Base-by-base conservation (phyloP, 1,140 invertebrate species). In the Conopomorpha cramerella region DNA sequence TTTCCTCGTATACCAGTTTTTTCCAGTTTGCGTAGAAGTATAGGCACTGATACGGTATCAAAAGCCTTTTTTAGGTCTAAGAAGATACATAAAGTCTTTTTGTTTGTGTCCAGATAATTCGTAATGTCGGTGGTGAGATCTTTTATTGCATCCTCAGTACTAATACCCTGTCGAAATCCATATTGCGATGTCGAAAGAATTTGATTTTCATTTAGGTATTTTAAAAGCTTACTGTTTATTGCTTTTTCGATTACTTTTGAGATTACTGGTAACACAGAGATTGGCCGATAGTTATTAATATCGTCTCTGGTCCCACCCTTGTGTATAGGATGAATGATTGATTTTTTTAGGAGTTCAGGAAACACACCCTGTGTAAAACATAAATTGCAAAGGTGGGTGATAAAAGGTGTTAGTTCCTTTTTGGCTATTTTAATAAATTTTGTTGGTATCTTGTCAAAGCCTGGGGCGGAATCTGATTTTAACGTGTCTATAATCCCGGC, bases 401-500 rank as follows among this genome's bases (percentile, higher is more conserved):
- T 23, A 6, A 23, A 6, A 10, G 19, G 19, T 6, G 10, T 23
- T 23, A 23, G 4, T 23, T 23, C 10, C 4, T 23, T 23, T 23
- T 23, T 16, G 12, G 11, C 16, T 2, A 18, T 8, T 32, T 44
- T 48, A 16, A 48, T 16, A 18, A 39, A 43, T 33, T 16, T 33
- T 4, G 36, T 36, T 2, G 35, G 17, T 15, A 38, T 38, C 3
- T 19, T 28, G 26, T 38, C 36, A 4, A 6, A 38, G 2, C 36
- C 36, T 3, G 17, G 26, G 2, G 38, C 41, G 28, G 36, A 42
- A 14, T 40, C 18, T 13, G 43, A 27, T 28, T 45, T 43, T 14
- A 45, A 16, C 11, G 17, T 38, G 30, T 39, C 33, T 15, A 45
- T 15, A 1, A 30, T 36, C 7, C 4, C 30, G 11, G 37, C 26